Conservation (phyloP, 2,113 vertebrate species). For the Hemicordylus capensis region DNA sequence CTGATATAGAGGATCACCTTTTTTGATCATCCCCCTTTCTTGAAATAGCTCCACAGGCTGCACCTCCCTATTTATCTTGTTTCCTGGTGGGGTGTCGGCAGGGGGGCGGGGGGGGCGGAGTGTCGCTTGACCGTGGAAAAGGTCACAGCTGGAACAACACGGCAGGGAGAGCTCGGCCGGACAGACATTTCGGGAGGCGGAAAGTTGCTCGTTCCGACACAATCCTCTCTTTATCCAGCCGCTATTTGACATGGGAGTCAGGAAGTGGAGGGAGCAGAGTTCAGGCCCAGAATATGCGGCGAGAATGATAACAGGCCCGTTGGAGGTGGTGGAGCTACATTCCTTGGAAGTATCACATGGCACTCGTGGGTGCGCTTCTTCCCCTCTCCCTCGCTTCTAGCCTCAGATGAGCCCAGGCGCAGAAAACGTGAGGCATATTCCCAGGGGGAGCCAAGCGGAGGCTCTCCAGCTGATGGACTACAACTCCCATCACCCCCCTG, state of each 20-base stretch:
- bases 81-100: too few relatives aligned
- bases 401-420: neutral
- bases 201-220: neutral
- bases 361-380: too few relatives aligned
- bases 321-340: accelerated
- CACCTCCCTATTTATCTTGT: neutral
- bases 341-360: neutral
- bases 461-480: too few relatives aligned
- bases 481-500: too few relatives aligned
- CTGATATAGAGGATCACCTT: neutral
- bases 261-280: neutral
- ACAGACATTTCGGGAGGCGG: neutral
- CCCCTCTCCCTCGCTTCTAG: neutral
- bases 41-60: neutral
- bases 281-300: neutral
- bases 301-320: accelerated
- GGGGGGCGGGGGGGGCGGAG: neutral
- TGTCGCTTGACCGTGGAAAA: constrained; percentile 16
- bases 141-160: constrained; percentile 11
- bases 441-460: too few relatives aligned
- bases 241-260: neutral
- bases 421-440: neutral
- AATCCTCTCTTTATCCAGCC: neutral
- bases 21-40: neutral
- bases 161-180: accelerated